Base-by-base conservation (phyloP, 23 tunicate genomes). In the Pegea sp. region DNA sequence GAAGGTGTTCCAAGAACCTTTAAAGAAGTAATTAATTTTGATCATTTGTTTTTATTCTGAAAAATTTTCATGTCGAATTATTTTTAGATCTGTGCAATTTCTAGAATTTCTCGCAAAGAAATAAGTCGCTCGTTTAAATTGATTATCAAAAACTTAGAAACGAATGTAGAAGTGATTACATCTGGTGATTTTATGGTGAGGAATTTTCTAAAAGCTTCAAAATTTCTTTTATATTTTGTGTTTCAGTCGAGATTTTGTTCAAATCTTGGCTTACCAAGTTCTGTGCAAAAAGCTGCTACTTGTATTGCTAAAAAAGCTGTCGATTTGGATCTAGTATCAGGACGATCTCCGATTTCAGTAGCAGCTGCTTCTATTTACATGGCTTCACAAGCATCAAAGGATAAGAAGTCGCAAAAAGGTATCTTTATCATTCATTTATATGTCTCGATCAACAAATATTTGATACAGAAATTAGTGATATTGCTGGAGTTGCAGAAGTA, bases 341-440 rank as follows among this genome's bases (percentile, higher is more conserved):
- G 98, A 13, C 57, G 75, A 49, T 70, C 81, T 50, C 98, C 98
- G 22, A 89, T 89, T 24, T 89, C 98, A 5, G 71, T 89, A 5
- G 98, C 98, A 1, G 98, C 98, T 28, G 98, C 98, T 6, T 90
- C 98, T 1, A 89, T 89, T 34, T 89, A 89, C 61, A 89, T 89
- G 98, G 98, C 98, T 1, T 70, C 90, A 5, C 98, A 89, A 34
- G 98, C 98, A 1, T 89, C 98, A 0, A 69, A 66, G 28, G 79
- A 71, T 29, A 80, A 61, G 57, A 52, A 52, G 34, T 71, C 93
- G 3, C 80, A 72, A 43, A 80, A 80, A 72, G 86, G 86, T 67
- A 24, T 1, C 26, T 29, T n/a, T 13, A 22, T 5, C 21, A 22
- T 26, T 22, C 22, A 11, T 59, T 25, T 34, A 11, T 33, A 24